Conservation (phyloP, 2,888 invertebrate genomes). For the Nymphalis polychloros region DNA sequence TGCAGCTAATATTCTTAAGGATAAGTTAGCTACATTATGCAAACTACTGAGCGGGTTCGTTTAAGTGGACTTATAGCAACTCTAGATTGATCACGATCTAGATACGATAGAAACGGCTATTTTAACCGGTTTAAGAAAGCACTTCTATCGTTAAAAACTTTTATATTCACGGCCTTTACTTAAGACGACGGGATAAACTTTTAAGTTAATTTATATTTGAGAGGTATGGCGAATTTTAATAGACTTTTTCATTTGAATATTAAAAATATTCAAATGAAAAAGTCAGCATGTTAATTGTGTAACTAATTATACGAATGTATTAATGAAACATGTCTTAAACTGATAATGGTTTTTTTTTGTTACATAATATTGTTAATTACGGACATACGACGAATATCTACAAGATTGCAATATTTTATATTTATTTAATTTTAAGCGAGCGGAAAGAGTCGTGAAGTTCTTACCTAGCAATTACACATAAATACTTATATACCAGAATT, state of each 20-base stretch:
- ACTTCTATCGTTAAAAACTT: constrained; percentile 72
- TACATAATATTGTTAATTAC: too few species aligned
- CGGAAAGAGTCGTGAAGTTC: too few species aligned
- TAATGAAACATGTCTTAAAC: too few species aligned
- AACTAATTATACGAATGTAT: too few species aligned
- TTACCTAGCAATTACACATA: too few species aligned
- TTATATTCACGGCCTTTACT: constrained; percentile 59
- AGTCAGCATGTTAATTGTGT: neutral
- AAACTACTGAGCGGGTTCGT: constrained; percentile 33
- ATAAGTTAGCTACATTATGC: constrained; percentile 35
- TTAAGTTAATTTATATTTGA: constrained; percentile 61
- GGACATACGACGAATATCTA: too few species aligned
- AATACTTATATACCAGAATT: too few species aligned
- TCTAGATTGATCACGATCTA: constrained; percentile 54
- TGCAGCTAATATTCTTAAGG: constrained; percentile 25
- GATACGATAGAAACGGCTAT: constrained; percentile 44
- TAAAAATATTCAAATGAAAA: too few species aligned
- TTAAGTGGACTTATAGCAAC: constrained; percentile 38
- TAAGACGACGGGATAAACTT: constrained; percentile 53
- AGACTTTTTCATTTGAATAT: neutral
- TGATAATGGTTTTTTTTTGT: too few species aligned
- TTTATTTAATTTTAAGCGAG: too few species aligned
- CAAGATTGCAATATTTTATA: too few species aligned
- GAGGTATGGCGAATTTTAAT: constrained; percentile 35
- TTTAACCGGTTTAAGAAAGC: constrained; percentile 56